phyloP scores from a whole-genome alignment of 2,113 vertebrate species.

The Pandion haliaetus region DNA sequence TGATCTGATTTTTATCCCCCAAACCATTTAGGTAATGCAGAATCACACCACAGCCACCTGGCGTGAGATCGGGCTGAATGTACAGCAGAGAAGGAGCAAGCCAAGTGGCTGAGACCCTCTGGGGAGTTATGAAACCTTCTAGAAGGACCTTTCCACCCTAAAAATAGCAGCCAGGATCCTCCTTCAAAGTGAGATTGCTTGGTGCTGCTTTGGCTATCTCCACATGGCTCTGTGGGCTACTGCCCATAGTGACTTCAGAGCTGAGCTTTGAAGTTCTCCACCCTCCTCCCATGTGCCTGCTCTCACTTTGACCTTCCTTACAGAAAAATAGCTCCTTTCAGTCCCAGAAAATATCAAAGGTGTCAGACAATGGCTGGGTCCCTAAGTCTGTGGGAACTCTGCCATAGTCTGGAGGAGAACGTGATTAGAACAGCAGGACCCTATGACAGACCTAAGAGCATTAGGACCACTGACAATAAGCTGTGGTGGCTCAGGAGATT shows the following conservation, averaged over 20 bases:
- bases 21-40: neutral
- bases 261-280: conserved; percentile 43
- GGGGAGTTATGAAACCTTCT: neutral
- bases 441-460: neutral
- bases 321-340: neutral
- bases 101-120: neutral
- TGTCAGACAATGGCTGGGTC: neutral
- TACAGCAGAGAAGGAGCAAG: neutral
- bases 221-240: neutral
- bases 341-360: conserved; percentile 43
- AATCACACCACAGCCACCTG: neutral
- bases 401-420: neutral
- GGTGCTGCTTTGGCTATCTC: neutral
- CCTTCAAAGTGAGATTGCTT: neutral
- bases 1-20: neutral
- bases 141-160: neutral
- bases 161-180: neutral
- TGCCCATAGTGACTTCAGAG: neutral
- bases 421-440: neutral
- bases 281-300: neutral
- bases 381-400: neutral
- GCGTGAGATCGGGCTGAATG: neutral
- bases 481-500: neutral
- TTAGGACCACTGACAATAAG: neutral
- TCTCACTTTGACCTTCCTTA: conserved; percentile 11